phyloP scores from a whole-genome alignment of 1,140 invertebrate species.

The Aethina tumida region DNA sequence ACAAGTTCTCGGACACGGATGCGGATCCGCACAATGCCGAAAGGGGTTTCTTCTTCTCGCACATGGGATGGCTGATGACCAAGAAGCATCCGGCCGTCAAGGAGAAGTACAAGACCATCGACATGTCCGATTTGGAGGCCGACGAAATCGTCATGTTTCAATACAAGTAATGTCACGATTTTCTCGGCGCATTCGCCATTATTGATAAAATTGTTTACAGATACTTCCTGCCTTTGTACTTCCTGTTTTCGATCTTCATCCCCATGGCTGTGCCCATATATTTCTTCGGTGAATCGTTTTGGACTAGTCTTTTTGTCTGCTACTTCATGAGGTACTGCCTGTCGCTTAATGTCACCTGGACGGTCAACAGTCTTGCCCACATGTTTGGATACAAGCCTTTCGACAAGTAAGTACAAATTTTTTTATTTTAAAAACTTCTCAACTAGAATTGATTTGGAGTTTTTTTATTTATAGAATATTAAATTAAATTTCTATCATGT shows the following conservation, averaged over 20 bases:
- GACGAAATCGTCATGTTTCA: conserved; percentile 67
- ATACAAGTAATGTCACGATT: conserved; percentile 41
- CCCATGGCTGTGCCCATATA: conserved; percentile 60
- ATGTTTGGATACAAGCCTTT: conserved; percentile 56
- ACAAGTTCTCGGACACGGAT: conserved; percentile 56
- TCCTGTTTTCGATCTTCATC: conserved; percentile 54
- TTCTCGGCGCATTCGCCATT: background rate
- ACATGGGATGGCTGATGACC: conserved; percentile 56
- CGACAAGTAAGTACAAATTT: conserved; percentile 51
- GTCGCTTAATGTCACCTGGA: conserved; percentile 71
- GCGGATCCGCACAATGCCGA: conserved; percentile 56
- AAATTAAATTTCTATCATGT: too few species aligned
- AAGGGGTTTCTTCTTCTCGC: conserved; percentile 57
- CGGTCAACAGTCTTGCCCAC: conserved; percentile 76
- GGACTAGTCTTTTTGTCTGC: conserved; percentile 42
- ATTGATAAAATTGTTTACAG: conserved; percentile 36
- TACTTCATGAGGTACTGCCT: conserved; percentile 59
- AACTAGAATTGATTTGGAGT: too few species aligned
- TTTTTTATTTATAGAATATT: too few species aligned
- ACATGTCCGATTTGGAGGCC: conserved; percentile 55
- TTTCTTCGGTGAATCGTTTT: conserved; percentile 57
- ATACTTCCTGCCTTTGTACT: conserved; percentile 56
- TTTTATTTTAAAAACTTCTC: too few species aligned
- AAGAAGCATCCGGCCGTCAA: conserved; percentile 55
- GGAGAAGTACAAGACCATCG: conserved; percentile 41